Percentiles rank a stretch among this genome's conserved stretches.
phyloP scores from a whole-genome alignment of 2,797 vertebrate genomes.

The Kryptolebias ocellatus region DNA sequence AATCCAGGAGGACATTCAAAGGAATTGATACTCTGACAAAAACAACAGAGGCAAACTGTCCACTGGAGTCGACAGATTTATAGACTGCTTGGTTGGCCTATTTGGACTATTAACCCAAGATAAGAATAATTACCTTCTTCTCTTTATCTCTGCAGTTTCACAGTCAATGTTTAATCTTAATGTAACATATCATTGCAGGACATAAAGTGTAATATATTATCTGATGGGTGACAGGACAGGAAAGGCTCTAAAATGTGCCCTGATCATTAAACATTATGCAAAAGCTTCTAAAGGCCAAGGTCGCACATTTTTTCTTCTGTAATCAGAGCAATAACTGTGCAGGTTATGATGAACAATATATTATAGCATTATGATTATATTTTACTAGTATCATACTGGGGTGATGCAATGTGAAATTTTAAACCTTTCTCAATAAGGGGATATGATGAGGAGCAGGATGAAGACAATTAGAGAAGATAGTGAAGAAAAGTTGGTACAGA shows the following conservation, averaged over 20 bases:
- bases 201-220: constrained; percentile 17
- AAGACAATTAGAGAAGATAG: constrained; percentile 3
- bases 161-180: constrained; percentile 25
- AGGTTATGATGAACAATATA: constrained; percentile 23
- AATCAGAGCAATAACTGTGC: constrained; percentile 26
- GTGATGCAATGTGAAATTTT: constrained; percentile 1
- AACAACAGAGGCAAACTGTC: constrained; percentile 45
- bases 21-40: constrained; percentile 70
- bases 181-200: constrained; percentile 30
- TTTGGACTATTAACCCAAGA: constrained; percentile 46
- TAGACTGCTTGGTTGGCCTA: constrained; percentile 36
- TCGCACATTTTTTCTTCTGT: constrained; percentile 19
- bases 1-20: constrained; percentile 66
- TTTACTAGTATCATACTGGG: constrained; percentile 15
- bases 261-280: constrained; percentile 19
- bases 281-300: constrained; percentile 52
- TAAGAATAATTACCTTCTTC: constrained; percentile 44
- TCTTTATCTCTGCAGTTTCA: constrained; percentile 33
- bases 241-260: constrained; percentile 38
- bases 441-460: not conserved
- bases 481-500: constrained; percentile 22
- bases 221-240: constrained; percentile 19
- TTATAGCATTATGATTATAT: constrained; percentile 26
- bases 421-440: not conserved
- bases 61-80: constrained; percentile 47